Conservation (phyloP, 2,888 invertebrate species). For the Siphlonurus alternatus region DNA sequence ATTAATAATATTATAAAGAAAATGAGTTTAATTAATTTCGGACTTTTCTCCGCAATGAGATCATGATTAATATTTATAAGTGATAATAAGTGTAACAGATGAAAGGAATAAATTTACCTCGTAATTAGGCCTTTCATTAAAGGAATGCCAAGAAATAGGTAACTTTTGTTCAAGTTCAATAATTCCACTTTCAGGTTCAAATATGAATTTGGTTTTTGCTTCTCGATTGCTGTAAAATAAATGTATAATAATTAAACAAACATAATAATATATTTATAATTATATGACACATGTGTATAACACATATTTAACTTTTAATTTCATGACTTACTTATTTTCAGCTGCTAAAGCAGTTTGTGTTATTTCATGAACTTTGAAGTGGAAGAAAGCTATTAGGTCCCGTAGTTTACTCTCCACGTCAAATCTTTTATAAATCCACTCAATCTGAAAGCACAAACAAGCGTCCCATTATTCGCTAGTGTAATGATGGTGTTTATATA, state of each 20-base stretch:
- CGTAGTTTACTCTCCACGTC: conserved; percentile 52
- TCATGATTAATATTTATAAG: neutral
- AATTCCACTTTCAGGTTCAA: conserved; percentile 60
- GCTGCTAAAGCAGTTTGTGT: conserved; percentile 64
- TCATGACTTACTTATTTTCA: conserved; percentile 45
- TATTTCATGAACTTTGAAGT: conserved; percentile 51
- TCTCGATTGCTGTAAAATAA: conserved; percentile 45
- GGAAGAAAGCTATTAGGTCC: conserved; percentile 41
- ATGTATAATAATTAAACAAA: conserved; percentile 1
- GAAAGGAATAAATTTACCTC: conserved; percentile 24
- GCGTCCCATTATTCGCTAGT: neutral
- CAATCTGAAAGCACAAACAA: conserved; percentile 15
- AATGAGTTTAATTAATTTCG: neutral
- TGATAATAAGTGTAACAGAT: neutral
- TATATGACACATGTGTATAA: neutral
- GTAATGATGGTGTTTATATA: neutral
- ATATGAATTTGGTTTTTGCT: conserved; percentile 73
- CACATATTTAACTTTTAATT: neutral
- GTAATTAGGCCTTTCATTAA: conserved; percentile 71
- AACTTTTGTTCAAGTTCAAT: conserved; percentile 70
- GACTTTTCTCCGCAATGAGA: too few relatives aligned
- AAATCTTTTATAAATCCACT: conserved; percentile 61
- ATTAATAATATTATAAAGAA: neutral
- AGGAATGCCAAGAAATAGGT: conserved; percentile 83
- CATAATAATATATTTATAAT: conserved; percentile 3